These are phyloP conservation scores for Nautilus pompilius DNA, from an alignment of 1,140 invertebrate species.

Conservation along the genomic window DNA sequence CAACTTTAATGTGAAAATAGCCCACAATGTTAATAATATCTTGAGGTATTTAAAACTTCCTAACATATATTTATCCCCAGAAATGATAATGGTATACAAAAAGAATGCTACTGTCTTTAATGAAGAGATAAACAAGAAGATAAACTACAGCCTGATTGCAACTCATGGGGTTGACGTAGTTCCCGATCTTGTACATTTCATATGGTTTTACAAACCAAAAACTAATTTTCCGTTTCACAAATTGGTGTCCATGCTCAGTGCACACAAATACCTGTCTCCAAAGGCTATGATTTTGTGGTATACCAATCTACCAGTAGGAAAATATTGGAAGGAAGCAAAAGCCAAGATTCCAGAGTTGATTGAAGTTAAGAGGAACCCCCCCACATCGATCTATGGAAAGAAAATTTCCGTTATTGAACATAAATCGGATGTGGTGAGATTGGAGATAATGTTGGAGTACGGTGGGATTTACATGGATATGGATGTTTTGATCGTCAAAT, in stretches of 20 bases:
- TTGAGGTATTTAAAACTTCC: too few relatives aligned
- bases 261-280: not conserved
- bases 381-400: slow-evolving; percentile 5
- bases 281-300: slow-evolving; percentile 7
- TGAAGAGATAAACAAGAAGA: too few relatives aligned
- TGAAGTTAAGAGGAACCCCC: too few relatives aligned
- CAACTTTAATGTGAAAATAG: too few relatives aligned
- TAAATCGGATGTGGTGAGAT: slow-evolving; percentile 8
- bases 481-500: slow-evolving; percentile 10
- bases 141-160: too few relatives aligned
- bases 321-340: not conserved
- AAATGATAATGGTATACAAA: too few relatives aligned
- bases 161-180: not conserved
- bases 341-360: slow-evolving; percentile 3
- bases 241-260: not conserved
- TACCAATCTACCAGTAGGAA: not conserved
- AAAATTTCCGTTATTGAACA: not conserved
- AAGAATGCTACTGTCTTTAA: too few relatives aligned
- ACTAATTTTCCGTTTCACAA: slow-evolving; percentile 7
- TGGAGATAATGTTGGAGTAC: slow-evolving; percentile 7
- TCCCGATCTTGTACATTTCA: slow-evolving; percentile 7
- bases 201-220: not conserved
- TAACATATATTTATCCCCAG: too few relatives aligned
- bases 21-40: too few relatives aligned
- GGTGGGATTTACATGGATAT: slow-evolving; percentile 16